Conservation (phyloP, 2,113 vertebrate genomes). For the Todiramphus chloris region DNA sequence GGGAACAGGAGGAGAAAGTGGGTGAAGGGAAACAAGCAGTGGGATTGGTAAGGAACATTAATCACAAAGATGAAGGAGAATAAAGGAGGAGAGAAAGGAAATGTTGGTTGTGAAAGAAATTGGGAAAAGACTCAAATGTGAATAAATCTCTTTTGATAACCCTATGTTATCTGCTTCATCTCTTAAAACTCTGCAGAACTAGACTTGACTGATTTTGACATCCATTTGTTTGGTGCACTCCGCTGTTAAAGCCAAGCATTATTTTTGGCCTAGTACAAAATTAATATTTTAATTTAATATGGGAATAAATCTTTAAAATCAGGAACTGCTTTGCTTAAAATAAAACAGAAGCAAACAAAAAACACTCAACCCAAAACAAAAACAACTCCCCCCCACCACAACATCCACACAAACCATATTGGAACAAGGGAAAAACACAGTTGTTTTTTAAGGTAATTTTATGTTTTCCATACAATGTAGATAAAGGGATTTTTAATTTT, state of each 20-base stretch:
- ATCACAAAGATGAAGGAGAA: conserved; percentile 8
- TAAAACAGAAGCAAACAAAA: neutral
- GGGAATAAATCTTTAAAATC: neutral
- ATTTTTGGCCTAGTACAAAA: neutral
- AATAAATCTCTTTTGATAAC: neutral
- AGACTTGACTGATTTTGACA: neutral
- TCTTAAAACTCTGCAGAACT: neutral
- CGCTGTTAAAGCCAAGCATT: neutral
- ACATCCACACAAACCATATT: neutral
- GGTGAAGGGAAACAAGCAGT: conserved; percentile 1
- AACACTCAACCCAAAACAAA: neutral
- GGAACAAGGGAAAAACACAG: neutral
- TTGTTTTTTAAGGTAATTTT: neutral
- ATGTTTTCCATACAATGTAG: neutral
- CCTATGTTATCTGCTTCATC: neutral
- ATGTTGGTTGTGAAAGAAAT: neutral
- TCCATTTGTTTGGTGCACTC: neutral
- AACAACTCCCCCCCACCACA: neutral
- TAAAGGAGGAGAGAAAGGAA: conserved; percentile 10
- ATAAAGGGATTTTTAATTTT: neutral
- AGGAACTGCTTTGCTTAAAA: neutral
- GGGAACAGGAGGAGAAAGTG: conserved; percentile 12
- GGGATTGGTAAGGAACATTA: conserved; percentile 5
- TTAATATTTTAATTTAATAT: neutral
- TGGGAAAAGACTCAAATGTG: neutral